Evolutionary conservation across 2,113 vertebrate species (phyloP).

Genomic region (Hippopotamus amphibius): DNA sequence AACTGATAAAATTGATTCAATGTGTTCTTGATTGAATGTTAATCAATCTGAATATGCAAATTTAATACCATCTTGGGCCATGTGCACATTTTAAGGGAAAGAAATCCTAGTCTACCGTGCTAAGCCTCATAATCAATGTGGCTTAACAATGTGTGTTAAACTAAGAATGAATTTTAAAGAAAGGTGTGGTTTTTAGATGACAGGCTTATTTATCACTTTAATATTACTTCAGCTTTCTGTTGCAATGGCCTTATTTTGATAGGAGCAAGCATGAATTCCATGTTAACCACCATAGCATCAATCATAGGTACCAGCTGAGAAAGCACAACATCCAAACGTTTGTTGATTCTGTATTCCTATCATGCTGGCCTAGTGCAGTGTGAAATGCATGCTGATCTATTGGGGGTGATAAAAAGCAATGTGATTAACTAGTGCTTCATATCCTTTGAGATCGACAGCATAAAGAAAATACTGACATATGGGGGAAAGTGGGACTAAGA

Average conservation of each 20-base stretch:
- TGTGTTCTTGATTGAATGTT: background rate
- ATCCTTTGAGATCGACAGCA: slow-evolving; percentile 74
- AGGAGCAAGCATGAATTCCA: slow-evolving; percentile 6
- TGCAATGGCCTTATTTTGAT: background rate
- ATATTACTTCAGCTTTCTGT: slow-evolving; percentile 29
- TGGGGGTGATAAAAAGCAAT: slow-evolving; percentile 62
- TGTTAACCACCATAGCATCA: slow-evolving; percentile 20
- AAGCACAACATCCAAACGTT: background rate
- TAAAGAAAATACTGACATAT: slow-evolving; percentile 80
- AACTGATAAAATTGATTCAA: background rate
- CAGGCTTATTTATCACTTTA: slow-evolving; percentile 49
- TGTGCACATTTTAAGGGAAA: background rate
- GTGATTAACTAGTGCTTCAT: slow-evolving; percentile 82
- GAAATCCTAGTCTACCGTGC: background rate
- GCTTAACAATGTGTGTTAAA: slow-evolving; percentile 12
- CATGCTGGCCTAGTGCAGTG: slow-evolving; percentile 51
- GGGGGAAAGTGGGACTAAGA: slow-evolving; percentile 65
- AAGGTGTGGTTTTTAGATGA: slow-evolving; percentile 37
- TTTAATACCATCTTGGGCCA: background rate
- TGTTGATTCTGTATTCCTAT: slow-evolving; percentile 72
- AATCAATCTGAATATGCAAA: background rate
- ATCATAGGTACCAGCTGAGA: slow-evolving; percentile 5
- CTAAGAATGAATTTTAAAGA: background rate
- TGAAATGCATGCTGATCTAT: slow-evolving; percentile 71
- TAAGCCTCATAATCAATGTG: background rate